A percentile compares a stretch with the other conserved stretches of the same genome.
Conservation (phyloP, 2,888 invertebrate genomes). For the Ceramica pisi region DNA sequence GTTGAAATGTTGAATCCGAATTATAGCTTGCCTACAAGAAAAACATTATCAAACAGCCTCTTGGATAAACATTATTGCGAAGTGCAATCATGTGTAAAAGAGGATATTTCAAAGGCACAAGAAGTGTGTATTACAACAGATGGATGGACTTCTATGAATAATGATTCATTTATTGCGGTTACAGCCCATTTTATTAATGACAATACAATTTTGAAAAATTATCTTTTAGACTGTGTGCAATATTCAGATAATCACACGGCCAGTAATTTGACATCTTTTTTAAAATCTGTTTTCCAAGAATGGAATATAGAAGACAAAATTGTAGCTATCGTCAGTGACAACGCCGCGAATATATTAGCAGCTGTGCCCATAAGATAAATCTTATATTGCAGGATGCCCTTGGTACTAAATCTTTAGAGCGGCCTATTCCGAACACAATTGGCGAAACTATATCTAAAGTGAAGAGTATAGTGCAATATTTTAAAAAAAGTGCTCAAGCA, state of each 20-base stretch:
- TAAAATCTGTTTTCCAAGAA: constrained; percentile 1
- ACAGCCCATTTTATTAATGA: constrained; percentile 2
- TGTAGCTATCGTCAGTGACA: background rate
- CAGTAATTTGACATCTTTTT: constrained; percentile 2
- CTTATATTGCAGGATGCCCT: constrained; percentile 8
- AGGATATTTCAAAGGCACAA: constrained; percentile 1
- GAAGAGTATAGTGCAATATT: constrained; percentile 6
- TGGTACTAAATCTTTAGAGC: constrained; percentile 12
- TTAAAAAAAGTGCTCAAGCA: background rate
- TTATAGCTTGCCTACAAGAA: constrained; percentile 10
- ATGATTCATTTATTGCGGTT: constrained; percentile 3
- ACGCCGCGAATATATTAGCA: no score
- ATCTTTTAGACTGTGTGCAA: constrained; percentile 12
- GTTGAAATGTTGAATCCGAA: constrained; percentile 12
- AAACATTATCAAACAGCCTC: constrained; percentile 9
- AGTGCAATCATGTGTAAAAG: constrained; percentile 3
- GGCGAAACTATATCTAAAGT: constrained; percentile 3
- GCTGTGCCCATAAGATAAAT: constrained; percentile 22
- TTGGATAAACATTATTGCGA: background rate
- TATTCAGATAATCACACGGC: background rate
- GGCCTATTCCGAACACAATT: constrained; percentile 9
- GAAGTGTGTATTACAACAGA: background rate
- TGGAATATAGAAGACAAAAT: constrained; percentile 14
- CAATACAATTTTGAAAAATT: constrained; percentile 1
- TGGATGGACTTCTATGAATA: background rate